Evolutionary conservation across 2,113 vertebrate genomes (phyloP), one percentile per base, ranked within the genome.

Genomic region (Scolopax mira): DNA sequence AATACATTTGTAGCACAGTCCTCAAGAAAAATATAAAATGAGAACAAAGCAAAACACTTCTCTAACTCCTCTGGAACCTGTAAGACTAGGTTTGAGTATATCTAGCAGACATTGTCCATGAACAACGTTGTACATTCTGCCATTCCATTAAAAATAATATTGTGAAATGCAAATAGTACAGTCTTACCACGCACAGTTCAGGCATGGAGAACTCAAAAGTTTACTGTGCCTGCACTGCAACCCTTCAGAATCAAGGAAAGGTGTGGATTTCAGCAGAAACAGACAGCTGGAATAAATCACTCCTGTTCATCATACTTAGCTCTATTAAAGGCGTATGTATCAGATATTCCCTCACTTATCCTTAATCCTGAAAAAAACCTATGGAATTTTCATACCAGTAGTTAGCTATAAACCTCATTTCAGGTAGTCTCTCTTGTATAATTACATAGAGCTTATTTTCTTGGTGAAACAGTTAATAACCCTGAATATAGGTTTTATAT

Each of bases 401-500:
- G 65, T 44, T 89, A 77, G 51, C 35, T 71, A 73, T 66, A 88
- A 87, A 73, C 42, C 25, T 88, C 51, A 46, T 16, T 88, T 44
- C 57, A 73, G 58, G 54, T 51, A 88, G 49, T 57, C 66, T 67
- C 57, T 85, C 41, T 54, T 74, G n/a, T 62, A 61, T 79, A 88
- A 88, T 93, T 92, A 85, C 19, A 65, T 52, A 77, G 89, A 93
- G 31, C 42, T 85, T 93, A 82, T 41, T 85, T 90, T 69, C 39
- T 27, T 48, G 14, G 51, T 82, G 49, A 93, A 90, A 87, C 90
- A 86, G 41, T 84, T 95, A 92, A 85, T 79, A 94, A 91, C 13
- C n/a, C 65, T 61, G 42, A 90, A 95, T 79, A 91, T 6, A 55
- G 60, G 11, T 85, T 92, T 94, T 89, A 72, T 83, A 89, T 25